Evolutionary conservation across 2,113 vertebrate species (phyloP), one percentile per base, ranked within the genome.

Genomic region (Danionella cerebrum): DNA sequence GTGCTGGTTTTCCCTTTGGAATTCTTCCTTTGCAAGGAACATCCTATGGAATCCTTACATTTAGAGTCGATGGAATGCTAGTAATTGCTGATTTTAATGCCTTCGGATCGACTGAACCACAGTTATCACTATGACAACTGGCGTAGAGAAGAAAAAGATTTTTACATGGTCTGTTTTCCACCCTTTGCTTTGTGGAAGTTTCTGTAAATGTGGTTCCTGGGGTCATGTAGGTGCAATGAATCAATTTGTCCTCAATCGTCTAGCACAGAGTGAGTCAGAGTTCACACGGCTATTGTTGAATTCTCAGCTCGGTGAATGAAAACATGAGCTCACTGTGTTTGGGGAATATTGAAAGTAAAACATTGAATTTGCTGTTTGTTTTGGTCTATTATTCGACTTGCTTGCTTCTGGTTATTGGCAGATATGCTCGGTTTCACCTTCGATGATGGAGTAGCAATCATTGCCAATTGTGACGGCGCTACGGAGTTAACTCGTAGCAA

Each of bases 201-300:
- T 73, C 18, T 60, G 35, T 29, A 60, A 14, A 76, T 68, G 77
- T 77, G 58, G 12, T 67, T 72, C 67, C 53, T 31, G 19, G 21
- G 57, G 71, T 72, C 47, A 66, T 60, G 67, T 74, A 72, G 64
- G 38, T 41, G n/a, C 19, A 47, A 65, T 64, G 73, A 84, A 71
- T 84, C 73, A 75, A 70, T 73, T 64, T 75, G 29, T 36, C 67
- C 60, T 81, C 72, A 65, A 62, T 70, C 69, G 25, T 73, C 57
- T 73, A 62, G 52, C 47, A 53, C 63, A 55, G 66, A 80, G 71
- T 78, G 75, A 84, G 65, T 83, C 76, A 53, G 55, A 66, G 62
- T 79, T 50, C 63, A 65, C 64, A 69, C 24, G 74, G 64, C 72
- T 74, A 65, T 68, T 57, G 70, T 45, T 42, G 38, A 77, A 80